Evolutionary conservation across 2,113 vertebrate genomes (phyloP).

Genomic region (Chunga burmeisteri): DNA sequence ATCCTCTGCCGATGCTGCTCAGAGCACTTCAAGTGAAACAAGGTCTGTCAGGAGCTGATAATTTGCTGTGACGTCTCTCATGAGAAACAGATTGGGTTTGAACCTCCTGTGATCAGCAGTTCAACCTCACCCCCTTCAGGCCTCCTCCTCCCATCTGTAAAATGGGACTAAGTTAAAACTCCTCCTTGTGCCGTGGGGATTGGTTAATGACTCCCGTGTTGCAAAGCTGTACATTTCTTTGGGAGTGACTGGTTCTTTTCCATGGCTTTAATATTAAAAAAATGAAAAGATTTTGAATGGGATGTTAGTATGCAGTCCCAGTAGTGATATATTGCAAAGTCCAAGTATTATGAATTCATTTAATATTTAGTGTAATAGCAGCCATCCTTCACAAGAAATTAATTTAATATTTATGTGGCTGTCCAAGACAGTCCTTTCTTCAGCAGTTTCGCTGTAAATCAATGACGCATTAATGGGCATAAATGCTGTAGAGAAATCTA

Average conservation of each 20-base stretch:
- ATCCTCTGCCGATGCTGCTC: not conserved
- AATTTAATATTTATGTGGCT: conserved; percentile 15
- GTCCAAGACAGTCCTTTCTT: conserved; percentile 5
- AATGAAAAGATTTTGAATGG: not conserved
- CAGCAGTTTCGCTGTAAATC: not conserved
- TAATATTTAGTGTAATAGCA: conserved; percentile 45
- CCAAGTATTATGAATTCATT: conserved; percentile 42
- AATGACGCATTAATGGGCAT: not conserved
- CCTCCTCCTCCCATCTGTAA: not conserved
- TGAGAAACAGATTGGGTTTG: not conserved
- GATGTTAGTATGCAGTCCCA: not conserved
- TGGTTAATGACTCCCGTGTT: not conserved
- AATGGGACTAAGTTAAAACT: not conserved
- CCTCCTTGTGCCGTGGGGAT: not conserved
- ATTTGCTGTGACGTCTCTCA: not conserved
- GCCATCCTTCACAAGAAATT: conserved; percentile 29
- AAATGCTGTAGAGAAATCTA: not conserved
- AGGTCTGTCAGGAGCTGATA: not conserved
- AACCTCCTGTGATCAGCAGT: not conserved
- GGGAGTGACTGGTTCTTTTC: not conserved
- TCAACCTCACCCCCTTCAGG: not conserved
- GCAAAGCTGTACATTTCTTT: not conserved
- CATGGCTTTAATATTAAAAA: not conserved
- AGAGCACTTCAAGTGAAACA: not conserved
- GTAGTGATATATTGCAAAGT: conserved; percentile 31